Evolutionary conservation across 2,113 vertebrate species (phyloP), one percentile per base, ranked within the genome.

Genomic region (Drymodes brunneopygia): DNA sequence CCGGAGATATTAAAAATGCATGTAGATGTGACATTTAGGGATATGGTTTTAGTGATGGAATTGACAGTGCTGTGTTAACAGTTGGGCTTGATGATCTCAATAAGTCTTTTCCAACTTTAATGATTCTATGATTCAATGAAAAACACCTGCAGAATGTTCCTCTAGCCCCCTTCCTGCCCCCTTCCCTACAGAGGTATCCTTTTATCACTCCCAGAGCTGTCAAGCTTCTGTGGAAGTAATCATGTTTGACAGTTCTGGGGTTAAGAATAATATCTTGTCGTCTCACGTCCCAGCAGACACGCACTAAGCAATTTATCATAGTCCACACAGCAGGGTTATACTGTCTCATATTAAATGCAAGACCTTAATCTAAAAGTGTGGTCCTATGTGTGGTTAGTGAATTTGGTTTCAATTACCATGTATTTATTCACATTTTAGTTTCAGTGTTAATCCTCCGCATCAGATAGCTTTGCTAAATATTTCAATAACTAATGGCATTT

Each of bases 351-450:
- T 85, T 78, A 96, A 96, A 98, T 91, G 72, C 74, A 86, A 93
- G 35, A 92, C 8, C 40, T 47, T 96, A 96, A 84, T 94, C 92
- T 82, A 75, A 91, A 95, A 83, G 65, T 40, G 70, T 29, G 54
- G 56, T 94, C 57, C n/a, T 53, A 5, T 74, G 44, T 71, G 60
- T 66, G 40, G 73, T 67, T 78, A 85, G 67, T 74, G 48, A 95
- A 80, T 95, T 96, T 82, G 27, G 24, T 87, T 95, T 93, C 80
- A 95, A 96, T 95, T 80, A 74, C 17, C 45, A 86, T 64, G 25
- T 86, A 86, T 95, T 97, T 97, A 95, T 96, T 97, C 78, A 95
- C 29, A 51, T 83, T 74, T 95, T 95, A 94, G 45, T 94, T 96
- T 92, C 66, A 71, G 12, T 66, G 73, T 92, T 97, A 98, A 96